phyloP scores from a whole-genome alignment of 2,888 invertebrate species.

The Melanotus villosus region DNA sequence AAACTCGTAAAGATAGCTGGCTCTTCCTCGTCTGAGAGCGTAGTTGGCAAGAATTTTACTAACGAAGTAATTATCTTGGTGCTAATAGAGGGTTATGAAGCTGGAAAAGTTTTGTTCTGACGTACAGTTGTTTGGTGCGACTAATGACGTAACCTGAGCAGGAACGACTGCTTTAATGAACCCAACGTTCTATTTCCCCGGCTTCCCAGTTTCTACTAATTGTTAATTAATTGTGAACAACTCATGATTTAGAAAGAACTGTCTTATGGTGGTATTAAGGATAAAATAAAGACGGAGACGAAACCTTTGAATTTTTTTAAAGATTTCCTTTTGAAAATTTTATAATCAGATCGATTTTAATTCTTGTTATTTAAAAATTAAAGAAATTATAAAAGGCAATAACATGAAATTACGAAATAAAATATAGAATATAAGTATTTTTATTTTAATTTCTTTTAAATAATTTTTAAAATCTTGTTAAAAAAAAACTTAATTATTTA shows the following conservation, averaged over 20 bases:
- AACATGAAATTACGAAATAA: no score
- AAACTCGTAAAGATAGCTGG: slow-evolving; percentile 64
- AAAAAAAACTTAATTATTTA: no score
- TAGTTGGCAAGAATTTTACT: slow-evolving; percentile 68
- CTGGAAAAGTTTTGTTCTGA: slow-evolving; percentile 65
- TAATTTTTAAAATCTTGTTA: no score
- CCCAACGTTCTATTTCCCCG: slow-evolving; percentile 34
- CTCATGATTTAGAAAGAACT: not conserved
- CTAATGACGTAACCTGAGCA: slow-evolving; percentile 77
- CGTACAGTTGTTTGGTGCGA: slow-evolving; percentile 69
- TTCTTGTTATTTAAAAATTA: no score
- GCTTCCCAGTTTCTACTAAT: slow-evolving; percentile 30
- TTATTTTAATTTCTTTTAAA: no score
- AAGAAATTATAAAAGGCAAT: no score
- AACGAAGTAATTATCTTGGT: slow-evolving; percentile 68
- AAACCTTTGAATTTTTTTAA: no score
- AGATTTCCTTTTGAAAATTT: no score
- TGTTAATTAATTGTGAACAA: slow-evolving; percentile 36
- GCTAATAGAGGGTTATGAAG: slow-evolving; percentile 64
- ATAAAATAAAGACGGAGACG: no score
- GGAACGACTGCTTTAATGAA: slow-evolving; percentile 45
- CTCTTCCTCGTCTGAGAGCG: slow-evolving; percentile 52
- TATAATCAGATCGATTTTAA: no score
- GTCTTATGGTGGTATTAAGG: not conserved
- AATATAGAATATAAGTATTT: no score